Evolutionary conservation across 2,888 invertebrate species (phyloP).

Genomic region (Hypercompe scribonia): DNA sequence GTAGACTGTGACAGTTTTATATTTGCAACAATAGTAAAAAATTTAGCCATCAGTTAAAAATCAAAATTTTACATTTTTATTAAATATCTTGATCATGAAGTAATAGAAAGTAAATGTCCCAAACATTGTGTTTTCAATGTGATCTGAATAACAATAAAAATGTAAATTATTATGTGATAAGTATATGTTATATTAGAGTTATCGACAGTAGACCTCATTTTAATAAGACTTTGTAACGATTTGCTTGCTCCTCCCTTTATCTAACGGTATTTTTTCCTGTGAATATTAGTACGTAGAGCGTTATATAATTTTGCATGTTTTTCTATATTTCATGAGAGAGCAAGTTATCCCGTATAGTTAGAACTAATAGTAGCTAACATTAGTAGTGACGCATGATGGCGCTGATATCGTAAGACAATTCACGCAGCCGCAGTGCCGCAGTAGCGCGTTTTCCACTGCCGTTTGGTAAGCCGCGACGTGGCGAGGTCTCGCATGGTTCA

Average conservation of each 20-base stretch:
- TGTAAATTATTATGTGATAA: too few relatives aligned
- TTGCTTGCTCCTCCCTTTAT: neutral
- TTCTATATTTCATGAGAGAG: neutral
- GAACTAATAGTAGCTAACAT: neutral
- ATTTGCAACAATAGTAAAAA: neutral
- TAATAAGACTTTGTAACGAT: neutral
- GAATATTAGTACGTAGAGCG: neutral
- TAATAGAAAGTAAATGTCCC: neutral
- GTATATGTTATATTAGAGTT: neutral
- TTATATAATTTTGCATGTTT: neutral
- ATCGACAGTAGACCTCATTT: neutral
- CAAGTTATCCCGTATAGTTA: neutral
- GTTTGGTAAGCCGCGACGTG: slow-evolving; percentile 1
- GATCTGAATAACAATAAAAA: neutral
- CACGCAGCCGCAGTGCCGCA: slow-evolving; percentile 17
- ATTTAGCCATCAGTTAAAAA: neutral
- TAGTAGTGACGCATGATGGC: slow-evolving; percentile 1
- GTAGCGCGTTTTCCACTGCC: slow-evolving; percentile 2
- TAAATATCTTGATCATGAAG: neutral
- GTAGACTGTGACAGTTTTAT: neutral
- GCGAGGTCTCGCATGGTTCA: slow-evolving; percentile 21
- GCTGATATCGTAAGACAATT: slow-evolving; percentile 2
- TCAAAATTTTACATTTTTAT: too few relatives aligned
- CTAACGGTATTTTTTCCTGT: neutral
- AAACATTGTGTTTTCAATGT: neutral